Evolutionary conservation across 2,888 invertebrate species (phyloP).

Genomic region (Eudasyphora cyanicolor): DNA sequence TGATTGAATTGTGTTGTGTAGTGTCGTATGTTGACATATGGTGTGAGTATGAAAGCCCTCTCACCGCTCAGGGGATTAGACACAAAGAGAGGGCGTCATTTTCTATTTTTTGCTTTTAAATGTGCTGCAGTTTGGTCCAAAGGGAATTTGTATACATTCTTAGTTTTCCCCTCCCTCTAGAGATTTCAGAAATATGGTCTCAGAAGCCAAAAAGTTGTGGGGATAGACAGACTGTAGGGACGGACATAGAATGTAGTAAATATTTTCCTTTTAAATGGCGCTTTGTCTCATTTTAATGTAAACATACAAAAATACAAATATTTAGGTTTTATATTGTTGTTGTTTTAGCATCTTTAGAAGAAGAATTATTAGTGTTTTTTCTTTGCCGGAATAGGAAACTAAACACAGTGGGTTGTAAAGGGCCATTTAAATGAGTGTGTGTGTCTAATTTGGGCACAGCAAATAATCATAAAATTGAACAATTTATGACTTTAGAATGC

Average conservation of each 20-base stretch:
- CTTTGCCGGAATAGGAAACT: background rate
- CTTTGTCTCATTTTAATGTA: background rate
- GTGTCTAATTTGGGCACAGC: background rate
- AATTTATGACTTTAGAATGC: background rate
- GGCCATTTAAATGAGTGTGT: background rate
- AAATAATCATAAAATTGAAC: background rate
- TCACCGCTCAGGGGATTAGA: too few relatives aligned
- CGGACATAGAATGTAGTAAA: background rate
- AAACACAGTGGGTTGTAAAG: background rate
- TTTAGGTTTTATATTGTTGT: background rate
- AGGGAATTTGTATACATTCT: background rate
- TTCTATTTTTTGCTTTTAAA: background rate
- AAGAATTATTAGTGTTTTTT: background rate
- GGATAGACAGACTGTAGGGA: too few relatives aligned
- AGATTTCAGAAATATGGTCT: background rate
- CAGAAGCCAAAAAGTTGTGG: background rate
- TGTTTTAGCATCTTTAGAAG: background rate
- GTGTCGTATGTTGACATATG: constrained; percentile 19
- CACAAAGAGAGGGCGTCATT: background rate
- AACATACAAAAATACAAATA: constrained; percentile 2
- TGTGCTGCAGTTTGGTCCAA: background rate
- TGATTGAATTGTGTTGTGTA: constrained; percentile 4
- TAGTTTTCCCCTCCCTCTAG: background rate
- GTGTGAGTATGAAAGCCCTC: background rate
- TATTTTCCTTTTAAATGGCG: background rate